phyloP scores from a whole-genome alignment of 1,140 invertebrate species.

The Nasonia longicornis region DNA sequence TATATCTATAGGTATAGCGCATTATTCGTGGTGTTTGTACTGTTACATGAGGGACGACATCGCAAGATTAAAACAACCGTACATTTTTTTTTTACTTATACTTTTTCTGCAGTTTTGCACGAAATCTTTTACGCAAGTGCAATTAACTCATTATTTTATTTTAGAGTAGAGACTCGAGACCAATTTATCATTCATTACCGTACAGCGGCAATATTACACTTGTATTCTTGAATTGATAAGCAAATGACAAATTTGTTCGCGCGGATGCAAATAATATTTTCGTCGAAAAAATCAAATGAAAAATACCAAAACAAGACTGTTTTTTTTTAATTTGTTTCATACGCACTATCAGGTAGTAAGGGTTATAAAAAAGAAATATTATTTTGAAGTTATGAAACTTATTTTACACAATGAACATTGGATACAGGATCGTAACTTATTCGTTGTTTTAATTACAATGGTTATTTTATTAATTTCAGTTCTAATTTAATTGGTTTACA shows the following conservation, averaged over 20 bases:
- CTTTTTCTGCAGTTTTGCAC: neutral
- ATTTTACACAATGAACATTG: neutral
- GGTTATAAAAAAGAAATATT: neutral
- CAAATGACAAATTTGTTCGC: neutral
- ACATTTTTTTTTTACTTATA: neutral
- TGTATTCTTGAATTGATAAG: neutral
- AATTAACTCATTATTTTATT: neutral
- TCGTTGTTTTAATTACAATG: neutral
- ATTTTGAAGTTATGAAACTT: neutral
- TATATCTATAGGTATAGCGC: neutral
- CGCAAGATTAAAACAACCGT: conserved; percentile 1
- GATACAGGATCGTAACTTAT: neutral
- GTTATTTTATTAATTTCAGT: neutral
- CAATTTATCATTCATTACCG: neutral
- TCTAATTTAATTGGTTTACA: neutral
- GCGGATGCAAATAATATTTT: neutral
- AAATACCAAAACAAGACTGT: neutral
- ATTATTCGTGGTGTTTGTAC: neutral
- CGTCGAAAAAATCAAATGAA: neutral
- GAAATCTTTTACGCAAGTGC: neutral
- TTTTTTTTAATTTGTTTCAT: neutral
- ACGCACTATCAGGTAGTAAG: neutral
- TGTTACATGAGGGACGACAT: conserved; percentile 4
- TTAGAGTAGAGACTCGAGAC: neutral
- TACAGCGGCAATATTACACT: neutral